Conservation (phyloP, 1,140 invertebrate genomes). For the Drosophila pectinifera region DNA sequence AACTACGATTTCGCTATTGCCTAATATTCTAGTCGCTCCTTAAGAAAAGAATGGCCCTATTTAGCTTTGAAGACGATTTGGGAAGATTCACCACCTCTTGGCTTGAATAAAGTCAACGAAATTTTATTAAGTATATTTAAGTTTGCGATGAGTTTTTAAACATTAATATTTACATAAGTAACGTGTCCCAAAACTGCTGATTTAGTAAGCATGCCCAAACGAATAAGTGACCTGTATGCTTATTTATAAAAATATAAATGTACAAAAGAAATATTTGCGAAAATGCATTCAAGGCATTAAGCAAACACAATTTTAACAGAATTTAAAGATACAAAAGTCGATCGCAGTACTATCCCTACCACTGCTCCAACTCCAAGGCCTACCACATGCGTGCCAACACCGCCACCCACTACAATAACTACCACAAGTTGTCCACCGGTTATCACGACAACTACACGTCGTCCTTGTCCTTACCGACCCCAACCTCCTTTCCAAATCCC, state of each 20-base stretch:
- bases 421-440: neutral
- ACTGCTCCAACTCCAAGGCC: neutral
- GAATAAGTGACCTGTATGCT: slow-evolving; percentile 15
- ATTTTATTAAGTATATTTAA: neutral
- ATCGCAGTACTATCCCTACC: no score
- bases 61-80: no score
- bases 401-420: neutral
- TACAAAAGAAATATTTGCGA: slow-evolving; percentile 12
- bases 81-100: neutral
- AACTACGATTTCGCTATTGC: no score
- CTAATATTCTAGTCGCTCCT: no score
- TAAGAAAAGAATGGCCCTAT: no score
- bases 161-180: slow-evolving; percentile 8
- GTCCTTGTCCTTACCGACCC: slow-evolving; percentile 14
- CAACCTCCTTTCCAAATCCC: neutral
- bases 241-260: slow-evolving; percentile 16
- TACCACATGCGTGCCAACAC: neutral
- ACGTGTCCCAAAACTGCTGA: slow-evolving; percentile 25
- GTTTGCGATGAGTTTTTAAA: neutral
- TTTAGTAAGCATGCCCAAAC: slow-evolving; percentile 26
- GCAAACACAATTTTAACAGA: slow-evolving; percentile 2
- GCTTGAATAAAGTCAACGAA: neutral
- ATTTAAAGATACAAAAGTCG: slow-evolving; percentile 8
- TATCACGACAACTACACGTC: slow-evolving; percentile 2
- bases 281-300: slow-evolving; percentile 14